A percentile compares a stretch with the other conserved stretches of the same genome.
Conservation (phyloP, 2,888 invertebrate species). For the Octodonta nipae region DNA sequence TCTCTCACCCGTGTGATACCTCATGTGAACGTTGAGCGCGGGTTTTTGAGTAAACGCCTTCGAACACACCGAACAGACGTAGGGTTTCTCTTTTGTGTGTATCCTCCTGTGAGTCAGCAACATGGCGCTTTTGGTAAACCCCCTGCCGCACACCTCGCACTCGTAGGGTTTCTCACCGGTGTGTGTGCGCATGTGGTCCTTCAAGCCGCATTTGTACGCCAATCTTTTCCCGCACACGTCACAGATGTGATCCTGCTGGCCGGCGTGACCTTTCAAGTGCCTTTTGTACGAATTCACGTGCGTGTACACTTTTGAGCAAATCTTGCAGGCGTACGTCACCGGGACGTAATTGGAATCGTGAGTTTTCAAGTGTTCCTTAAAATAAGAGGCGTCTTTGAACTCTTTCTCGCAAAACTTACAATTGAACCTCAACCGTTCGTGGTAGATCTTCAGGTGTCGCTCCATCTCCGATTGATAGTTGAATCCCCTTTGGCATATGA, state of each 20-base stretch:
- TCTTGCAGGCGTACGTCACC: conserved; percentile 7
- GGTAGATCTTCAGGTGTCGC: conserved; percentile 5
- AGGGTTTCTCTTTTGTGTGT: conserved; percentile 8
- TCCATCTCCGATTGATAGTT: background rate
- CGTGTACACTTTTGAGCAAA: conserved; percentile 11
- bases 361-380: conserved; percentile 35
- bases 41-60: conserved; percentile 15
- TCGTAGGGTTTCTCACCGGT: conserved; percentile 5
- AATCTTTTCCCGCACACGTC: conserved; percentile 29
- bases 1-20: conserved; percentile 15
- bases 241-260: conserved; percentile 13
- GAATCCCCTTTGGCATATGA: conserved; percentile 1
- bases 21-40: conserved; percentile 13
- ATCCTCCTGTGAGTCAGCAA: conserved; percentile 40
- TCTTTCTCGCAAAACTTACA: conserved; percentile 37
- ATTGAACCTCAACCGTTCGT: conserved; percentile 10
- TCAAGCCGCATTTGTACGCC: conserved; percentile 22
- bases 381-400: conserved; percentile 33
- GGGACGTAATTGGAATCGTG: conserved; percentile 24
- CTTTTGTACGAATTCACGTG: conserved; percentile 5
- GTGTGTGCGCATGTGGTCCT: conserved; percentile 23
- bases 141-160: conserved; percentile 32
- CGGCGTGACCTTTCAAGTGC: conserved; percentile 6
- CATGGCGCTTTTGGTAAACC: conserved; percentile 31
- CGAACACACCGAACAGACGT: conserved; percentile 2